phyloP scores from a whole-genome alignment of 2,888 invertebrate species.

The Caradrina clavipalpis region DNA sequence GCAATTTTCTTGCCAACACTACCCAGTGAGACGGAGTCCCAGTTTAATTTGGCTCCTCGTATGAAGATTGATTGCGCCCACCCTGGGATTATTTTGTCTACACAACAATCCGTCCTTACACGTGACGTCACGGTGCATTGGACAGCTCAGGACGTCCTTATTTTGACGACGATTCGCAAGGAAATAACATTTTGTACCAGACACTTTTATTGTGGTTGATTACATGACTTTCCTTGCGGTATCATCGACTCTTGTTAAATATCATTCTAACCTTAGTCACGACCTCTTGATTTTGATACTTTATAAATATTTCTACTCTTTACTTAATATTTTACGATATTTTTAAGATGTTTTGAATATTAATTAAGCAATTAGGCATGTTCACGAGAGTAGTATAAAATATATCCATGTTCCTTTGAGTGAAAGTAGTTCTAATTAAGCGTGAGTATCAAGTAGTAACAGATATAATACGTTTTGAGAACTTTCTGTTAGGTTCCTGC shows the following conservation, averaged over 20 bases:
- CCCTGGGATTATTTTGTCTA: constrained; percentile 83
- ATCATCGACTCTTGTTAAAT: constrained; percentile 31
- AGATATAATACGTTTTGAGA: constrained; percentile 45
- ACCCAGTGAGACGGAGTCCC: constrained; percentile 66
- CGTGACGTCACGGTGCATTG: constrained; percentile 71
- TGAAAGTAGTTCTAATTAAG: constrained; percentile 57
- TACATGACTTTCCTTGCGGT: constrained; percentile 50
- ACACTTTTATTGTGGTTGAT: constrained; percentile 66
- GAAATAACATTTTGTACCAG: constrained; percentile 63
- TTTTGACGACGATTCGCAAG: constrained; percentile 66
- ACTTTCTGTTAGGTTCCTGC: constrained; percentile 62
- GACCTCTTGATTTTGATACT: constrained; percentile 33
- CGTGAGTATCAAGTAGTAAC: constrained; percentile 27
- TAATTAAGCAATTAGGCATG: constrained; percentile 45
- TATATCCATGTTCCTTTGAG: constrained; percentile 26
- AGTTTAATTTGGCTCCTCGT: constrained; percentile 77
- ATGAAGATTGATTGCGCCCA: constrained; percentile 88
- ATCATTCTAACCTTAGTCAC: constrained; percentile 32
- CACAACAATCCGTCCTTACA: constrained; percentile 73
- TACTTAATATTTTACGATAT: constrained; percentile 31
- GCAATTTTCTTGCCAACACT: constrained; percentile 68
- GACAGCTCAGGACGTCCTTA: constrained; percentile 80
- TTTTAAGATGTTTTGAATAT: constrained; percentile 38
- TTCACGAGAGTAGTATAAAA: constrained; percentile 32
- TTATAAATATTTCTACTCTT: constrained; percentile 1